Conservation (phyloP, 2,888 invertebrate species). For the Netelia melanura region DNA sequence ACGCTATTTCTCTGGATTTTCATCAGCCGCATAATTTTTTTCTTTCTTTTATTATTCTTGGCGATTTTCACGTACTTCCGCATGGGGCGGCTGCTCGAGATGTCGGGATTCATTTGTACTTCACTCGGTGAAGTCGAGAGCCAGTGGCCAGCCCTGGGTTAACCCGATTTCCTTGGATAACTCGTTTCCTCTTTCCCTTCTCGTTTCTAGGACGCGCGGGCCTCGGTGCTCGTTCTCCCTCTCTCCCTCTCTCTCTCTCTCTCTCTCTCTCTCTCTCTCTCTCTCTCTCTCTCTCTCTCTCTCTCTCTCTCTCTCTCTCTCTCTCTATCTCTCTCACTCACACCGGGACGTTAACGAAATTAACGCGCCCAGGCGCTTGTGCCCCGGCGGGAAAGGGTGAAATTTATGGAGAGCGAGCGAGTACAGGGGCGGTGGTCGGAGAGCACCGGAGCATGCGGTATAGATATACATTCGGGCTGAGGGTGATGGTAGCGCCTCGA, state of each 20-base stretch:
- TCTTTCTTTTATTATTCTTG: conserved; percentile 3
- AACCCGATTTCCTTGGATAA: conserved; percentile 60
- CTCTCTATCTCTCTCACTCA: conserved; percentile 14
- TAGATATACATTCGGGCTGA: neutral
- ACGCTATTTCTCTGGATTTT: neutral
- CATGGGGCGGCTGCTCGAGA: conserved; percentile 18
- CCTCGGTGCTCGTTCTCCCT: conserved; percentile 33
- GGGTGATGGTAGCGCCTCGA: conserved; percentile 58
- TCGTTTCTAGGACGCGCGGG: conserved; percentile 11
- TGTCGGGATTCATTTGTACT: conserved; percentile 55
- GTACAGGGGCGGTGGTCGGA: conserved; percentile 31
- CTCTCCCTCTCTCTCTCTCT: conserved; percentile 15
- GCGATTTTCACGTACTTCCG: conserved; percentile 46
- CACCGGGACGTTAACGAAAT: conserved; percentile 69
- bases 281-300: conserved; percentile 13
- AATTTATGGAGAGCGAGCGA: conserved; percentile 73
- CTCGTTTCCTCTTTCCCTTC: conserved; percentile 34
- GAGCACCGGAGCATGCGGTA: neutral
- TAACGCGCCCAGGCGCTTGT: conserved; percentile 65
- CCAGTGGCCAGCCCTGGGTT: conserved; percentile 53
- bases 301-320: conserved; percentile 26
- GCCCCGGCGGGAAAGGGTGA: conserved; percentile 62
- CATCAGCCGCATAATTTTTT: neutral
- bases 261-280: conserved; percentile 28
- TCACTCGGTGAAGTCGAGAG: conserved; percentile 54